phyloP scores from a whole-genome alignment of 2,797 vertebrate genomes.

The Telmatherina bonti region DNA sequence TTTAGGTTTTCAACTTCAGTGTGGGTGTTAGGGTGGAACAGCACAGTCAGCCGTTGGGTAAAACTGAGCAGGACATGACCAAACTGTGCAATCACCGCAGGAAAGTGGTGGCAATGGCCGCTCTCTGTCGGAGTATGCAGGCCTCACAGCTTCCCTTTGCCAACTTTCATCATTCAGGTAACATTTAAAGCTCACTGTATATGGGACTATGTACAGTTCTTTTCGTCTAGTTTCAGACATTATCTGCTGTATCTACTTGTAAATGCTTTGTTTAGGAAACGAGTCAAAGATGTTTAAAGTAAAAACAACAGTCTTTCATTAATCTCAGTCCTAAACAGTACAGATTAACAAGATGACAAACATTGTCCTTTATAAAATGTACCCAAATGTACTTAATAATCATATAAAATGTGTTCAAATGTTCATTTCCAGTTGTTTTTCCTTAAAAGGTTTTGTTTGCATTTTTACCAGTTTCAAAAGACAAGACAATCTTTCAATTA shows the following conservation, averaged over 20 bases:
- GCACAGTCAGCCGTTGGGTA: slow-evolving; percentile 85
- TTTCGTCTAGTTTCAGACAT: not conserved
- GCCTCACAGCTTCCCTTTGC: slow-evolving; percentile 81
- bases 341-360: not conserved
- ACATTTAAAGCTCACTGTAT: not conserved
- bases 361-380: not conserved
- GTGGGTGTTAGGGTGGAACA: slow-evolving; percentile 86
- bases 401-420: slow-evolving; percentile 16
- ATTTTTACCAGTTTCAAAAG: not conserved
- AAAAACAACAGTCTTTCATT: not conserved
- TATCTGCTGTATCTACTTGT: not conserved
- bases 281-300: not conserved
- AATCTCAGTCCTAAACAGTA: not conserved
- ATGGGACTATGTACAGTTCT: too few relatives aligned
- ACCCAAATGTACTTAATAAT: not conserved
- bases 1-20: slow-evolving; percentile 93
- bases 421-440: not conserved
- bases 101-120: slow-evolving; percentile 95
- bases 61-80: slow-evolving; percentile 95
- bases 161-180: slow-evolving; percentile 83
- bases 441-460: too few relatives aligned
- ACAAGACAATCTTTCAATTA: not conserved
- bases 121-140: slow-evolving; percentile 91
- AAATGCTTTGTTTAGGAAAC: not conserved
- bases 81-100: slow-evolving; percentile 94